phyloP scores from a whole-genome alignment of 64 coral and sea anemone species.

The Porites australiensis region DNA sequence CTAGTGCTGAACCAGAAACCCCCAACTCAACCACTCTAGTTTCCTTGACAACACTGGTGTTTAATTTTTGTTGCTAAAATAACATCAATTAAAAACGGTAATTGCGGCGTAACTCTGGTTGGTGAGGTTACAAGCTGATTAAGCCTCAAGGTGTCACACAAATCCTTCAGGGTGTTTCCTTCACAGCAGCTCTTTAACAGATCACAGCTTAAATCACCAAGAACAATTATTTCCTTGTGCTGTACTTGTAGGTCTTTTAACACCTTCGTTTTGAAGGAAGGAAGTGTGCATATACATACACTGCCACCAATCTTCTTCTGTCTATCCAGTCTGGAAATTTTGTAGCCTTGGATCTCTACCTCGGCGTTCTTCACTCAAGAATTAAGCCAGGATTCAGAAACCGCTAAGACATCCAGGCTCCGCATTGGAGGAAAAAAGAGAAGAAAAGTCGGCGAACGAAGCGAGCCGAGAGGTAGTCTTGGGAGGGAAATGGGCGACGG shows the following conservation, averaged over 20 bases:
- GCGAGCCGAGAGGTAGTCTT: background rate
- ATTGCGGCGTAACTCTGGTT: too few relatives aligned
- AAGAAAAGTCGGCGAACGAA: too few relatives aligned
- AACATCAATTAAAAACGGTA: too few relatives aligned
- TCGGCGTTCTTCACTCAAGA: background rate
- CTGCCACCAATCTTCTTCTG: background rate
- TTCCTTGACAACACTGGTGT: background rate
- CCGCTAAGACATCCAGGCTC: background rate
- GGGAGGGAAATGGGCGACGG: too few relatives aligned
- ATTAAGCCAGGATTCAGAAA: conserved; percentile 13
- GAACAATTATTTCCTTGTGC: background rate
- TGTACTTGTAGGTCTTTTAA: conserved; percentile 4
- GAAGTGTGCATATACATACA: background rate
- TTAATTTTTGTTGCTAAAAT: background rate
- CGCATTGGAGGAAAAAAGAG: too few relatives aligned
- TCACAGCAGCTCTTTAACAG: too few relatives aligned
- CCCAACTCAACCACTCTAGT: background rate
- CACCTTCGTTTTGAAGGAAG: background rate
- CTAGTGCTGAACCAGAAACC: too few relatives aligned
- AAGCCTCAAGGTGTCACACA: too few relatives aligned
- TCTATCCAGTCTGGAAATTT: conserved; percentile 3
- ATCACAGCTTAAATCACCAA: background rate
- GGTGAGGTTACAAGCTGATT: too few relatives aligned
- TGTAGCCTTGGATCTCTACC: background rate
- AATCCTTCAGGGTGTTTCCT: too few relatives aligned